Conservation (phyloP, 2,113 vertebrate species). For the Vanacampus margaritifer region DNA sequence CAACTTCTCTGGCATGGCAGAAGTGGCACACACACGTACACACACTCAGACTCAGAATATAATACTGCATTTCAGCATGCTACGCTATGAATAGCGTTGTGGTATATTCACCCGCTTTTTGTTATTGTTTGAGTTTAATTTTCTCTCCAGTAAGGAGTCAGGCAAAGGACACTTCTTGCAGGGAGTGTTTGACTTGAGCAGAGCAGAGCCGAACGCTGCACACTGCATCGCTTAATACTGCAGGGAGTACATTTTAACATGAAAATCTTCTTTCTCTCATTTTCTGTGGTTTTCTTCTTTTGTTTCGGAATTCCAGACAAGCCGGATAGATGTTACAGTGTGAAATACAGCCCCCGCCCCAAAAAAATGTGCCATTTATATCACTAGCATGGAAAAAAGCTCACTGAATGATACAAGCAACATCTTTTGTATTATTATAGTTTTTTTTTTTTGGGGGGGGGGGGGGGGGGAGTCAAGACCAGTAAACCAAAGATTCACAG, state of each 20-base stretch:
- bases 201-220: slow-evolving; percentile 34
- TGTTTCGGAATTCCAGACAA: slow-evolving; percentile 31
- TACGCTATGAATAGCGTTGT: slow-evolving; percentile 43
- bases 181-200: slow-evolving; percentile 37
- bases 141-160: slow-evolving; percentile 47
- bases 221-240: slow-evolving; percentile 32
- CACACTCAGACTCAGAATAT: neutral
- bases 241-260: slow-evolving; percentile 40
- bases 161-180: slow-evolving; percentile 48
- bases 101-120: slow-evolving; percentile 42
- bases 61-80: neutral
- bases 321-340: slow-evolving; percentile 12
- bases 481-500: neutral
- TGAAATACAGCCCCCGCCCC: neutral
- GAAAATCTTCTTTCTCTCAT: slow-evolving; percentile 19
- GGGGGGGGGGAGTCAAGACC: neutral
- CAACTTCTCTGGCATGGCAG: slow-evolving; percentile 14
- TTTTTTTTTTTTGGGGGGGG: neutral
- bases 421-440: too few species aligned
- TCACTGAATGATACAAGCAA: neutral
- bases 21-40: slow-evolving; percentile 1
- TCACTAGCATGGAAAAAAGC: neutral
- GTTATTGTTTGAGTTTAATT: slow-evolving; percentile 48
- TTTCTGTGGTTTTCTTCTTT: slow-evolving; percentile 9
- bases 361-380: neutral